A percentile compares a stretch with the other conserved stretches of the same genome.
Evolutionary conservation across 2,797 vertebrate species (phyloP).

Genomic region (Acrossocheilus fasciatus): DNA sequence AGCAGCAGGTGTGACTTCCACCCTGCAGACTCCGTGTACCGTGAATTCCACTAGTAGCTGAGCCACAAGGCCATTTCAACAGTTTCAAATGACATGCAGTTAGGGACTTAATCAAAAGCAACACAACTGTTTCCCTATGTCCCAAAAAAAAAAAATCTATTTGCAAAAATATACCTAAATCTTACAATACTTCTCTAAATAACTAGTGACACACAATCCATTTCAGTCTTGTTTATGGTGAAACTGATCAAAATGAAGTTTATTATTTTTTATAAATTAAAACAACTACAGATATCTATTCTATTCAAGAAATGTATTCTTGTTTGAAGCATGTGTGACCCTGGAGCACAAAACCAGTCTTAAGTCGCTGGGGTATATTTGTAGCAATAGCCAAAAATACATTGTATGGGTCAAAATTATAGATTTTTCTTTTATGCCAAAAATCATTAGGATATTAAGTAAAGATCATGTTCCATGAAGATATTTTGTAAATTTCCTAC

Average conservation of each 20-base stretch:
- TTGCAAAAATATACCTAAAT: not conserved
- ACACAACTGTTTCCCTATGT: not conserved
- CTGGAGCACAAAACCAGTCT: too few relatives aligned
- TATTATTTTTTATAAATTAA: not conserved
- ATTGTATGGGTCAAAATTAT: too few relatives aligned
- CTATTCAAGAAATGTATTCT: not conserved
- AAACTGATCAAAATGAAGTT: not conserved
- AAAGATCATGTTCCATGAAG: too few relatives aligned
- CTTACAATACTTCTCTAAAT: not conserved
- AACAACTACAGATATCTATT: not conserved
- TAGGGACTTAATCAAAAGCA: constrained; percentile 18
- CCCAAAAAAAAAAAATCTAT: not conserved
- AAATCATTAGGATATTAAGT: too few relatives aligned
- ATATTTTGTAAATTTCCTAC: too few relatives aligned
- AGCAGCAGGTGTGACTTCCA: constrained; percentile 24
- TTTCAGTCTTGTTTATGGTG: not conserved
- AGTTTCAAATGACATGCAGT: not conserved
- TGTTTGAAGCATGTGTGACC: not conserved
- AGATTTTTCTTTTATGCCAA: too few relatives aligned
- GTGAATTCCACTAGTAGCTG: not conserved
- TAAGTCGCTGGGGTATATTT: too few relatives aligned
- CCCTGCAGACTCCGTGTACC: not conserved
- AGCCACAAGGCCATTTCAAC: constrained; percentile 2
- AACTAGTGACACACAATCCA: too few relatives aligned
- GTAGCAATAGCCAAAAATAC: too few relatives aligned